These are phyloP conservation scores for Syngnathoides biaculeatus DNA, from an alignment of 2,113 vertebrate genomes.

Conservation along the genomic window DNA sequence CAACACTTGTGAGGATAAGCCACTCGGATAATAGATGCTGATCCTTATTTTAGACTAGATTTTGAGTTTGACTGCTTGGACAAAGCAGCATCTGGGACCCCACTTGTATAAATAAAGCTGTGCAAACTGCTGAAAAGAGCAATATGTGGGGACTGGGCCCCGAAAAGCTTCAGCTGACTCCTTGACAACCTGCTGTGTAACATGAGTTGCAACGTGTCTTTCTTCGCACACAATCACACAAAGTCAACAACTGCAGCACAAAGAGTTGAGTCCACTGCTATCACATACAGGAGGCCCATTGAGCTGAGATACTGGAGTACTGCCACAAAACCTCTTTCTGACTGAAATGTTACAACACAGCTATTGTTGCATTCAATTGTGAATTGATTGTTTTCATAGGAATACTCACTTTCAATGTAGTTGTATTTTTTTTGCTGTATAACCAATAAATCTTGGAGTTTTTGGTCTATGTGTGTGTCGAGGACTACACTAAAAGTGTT, in stretches of 20 bases:
- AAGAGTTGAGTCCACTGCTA: neutral
- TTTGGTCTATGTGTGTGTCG: no score
- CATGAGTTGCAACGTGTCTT: conserved; percentile 1
- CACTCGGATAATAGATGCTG: no score
- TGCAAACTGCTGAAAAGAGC: conserved; percentile 4
- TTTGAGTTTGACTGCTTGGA: neutral
- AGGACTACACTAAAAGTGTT: neutral
- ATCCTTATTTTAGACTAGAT: neutral
- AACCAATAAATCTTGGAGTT: no score
- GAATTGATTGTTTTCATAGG: neutral
- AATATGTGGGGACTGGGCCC: neutral
- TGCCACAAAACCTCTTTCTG: neutral
- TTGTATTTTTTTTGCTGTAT: neutral
- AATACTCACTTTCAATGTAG: neutral
- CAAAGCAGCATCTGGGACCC: conserved; percentile 5
- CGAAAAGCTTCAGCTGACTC: conserved; percentile 11
- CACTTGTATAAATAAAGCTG: conserved; percentile 12
- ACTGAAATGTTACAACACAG: neutral
- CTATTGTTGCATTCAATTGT: neutral
- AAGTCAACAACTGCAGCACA: neutral
- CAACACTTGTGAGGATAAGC: no score
- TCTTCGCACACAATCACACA: neutral
- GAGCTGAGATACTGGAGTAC: neutral
- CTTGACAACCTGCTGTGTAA: conserved; percentile 13
- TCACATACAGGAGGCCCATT: neutral